Percentiles rank a stretch among this genome's conserved stretches.
Evolutionary conservation across 2,888 invertebrate species (phyloP).

Genomic region (Cheilosia urbana): DNA sequence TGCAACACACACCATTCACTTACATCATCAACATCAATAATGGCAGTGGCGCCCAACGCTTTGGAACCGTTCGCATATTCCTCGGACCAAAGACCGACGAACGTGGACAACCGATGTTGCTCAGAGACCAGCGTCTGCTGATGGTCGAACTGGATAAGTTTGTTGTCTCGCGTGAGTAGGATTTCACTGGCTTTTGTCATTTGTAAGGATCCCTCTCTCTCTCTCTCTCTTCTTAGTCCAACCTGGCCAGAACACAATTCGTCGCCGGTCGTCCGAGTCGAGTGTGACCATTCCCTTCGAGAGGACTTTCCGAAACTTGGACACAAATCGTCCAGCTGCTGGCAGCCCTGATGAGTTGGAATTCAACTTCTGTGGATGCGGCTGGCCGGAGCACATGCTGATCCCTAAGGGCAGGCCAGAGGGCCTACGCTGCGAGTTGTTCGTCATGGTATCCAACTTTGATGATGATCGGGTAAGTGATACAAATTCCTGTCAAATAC

Average conservation of each 20-base stretch:
- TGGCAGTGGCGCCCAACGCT: constrained; percentile 81
- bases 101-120: constrained; percentile 85
- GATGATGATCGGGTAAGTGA: constrained; percentile 84
- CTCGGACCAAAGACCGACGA: constrained; percentile 87
- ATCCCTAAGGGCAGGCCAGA: constrained; percentile 87
- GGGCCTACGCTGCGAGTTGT: constrained; percentile 87
- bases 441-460: constrained; percentile 90
- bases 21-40: constrained; percentile 87
- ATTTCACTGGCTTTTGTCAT: not conserved
- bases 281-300: constrained; percentile 92
- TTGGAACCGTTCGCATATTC: constrained; percentile 87
- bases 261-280: constrained; percentile 87
- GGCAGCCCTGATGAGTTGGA: constrained; percentile 84
- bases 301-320: constrained; percentile 89
- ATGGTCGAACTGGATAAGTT: constrained; percentile 88
- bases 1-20: constrained; percentile 88
- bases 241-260: constrained; percentile 87
- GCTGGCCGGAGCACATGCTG: constrained; percentile 92
- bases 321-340: constrained; percentile 85
- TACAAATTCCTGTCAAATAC: not conserved
- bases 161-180: constrained; percentile 85
- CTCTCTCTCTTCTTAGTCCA: constrained; percentile 84
- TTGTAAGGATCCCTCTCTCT: not conserved
- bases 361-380: constrained; percentile 93
- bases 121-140: constrained; percentile 85